Evolutionary conservation across 2,888 invertebrate species (phyloP), one percentile per base, ranked within the genome.

Genomic region (Peribatodes rhomboidaria): DNA sequence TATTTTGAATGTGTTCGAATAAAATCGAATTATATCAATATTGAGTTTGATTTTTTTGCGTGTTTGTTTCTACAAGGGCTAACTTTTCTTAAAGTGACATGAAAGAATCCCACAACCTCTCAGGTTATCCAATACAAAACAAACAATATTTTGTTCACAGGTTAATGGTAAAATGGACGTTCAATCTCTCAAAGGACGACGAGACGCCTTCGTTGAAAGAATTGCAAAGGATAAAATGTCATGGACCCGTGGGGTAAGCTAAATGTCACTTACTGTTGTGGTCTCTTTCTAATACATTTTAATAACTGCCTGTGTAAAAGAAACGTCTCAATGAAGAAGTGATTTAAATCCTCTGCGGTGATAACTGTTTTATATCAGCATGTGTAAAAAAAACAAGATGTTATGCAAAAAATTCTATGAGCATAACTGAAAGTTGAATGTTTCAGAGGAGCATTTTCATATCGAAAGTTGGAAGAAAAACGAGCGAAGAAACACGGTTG

Each of bases 241-340:
- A 98, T 87, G 98, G 98, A 18, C 98, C 98, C 56, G 96, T 98
- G 57, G 97, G 98, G 97, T 97, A 93, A 93, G 94, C n/a, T 8
- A 2, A 13, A 44, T 46, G 4, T 27, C 13, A 13, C 22, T 8
- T 7, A n/a, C n/a, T 47, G 7, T 31, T 14, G 14, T 47, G 14
- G 14, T 47, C 10, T 50, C 27, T 27, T 14, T 22, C 14, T 47
- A 47, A 14, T 31, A 27, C 2, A 27, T 27, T 46, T 46, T 31
- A 27, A 27, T 10, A 47, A 59, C 65, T 14, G 35, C 16, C 16
- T 49, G 41, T 20, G 44, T 13, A 18, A 44, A 44, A 44, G 22
- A 44, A 6, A 44, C 20, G 27, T 4, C 27, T n/a, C n/a, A n/a
- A n/a, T n/a, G n/a, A n/a, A n/a, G n/a, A n/a, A n/a, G n/a, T n/a